Conservation (phyloP, 35 echinoderm and acorn worm genomes). For the Chiridota heheva region DNA sequence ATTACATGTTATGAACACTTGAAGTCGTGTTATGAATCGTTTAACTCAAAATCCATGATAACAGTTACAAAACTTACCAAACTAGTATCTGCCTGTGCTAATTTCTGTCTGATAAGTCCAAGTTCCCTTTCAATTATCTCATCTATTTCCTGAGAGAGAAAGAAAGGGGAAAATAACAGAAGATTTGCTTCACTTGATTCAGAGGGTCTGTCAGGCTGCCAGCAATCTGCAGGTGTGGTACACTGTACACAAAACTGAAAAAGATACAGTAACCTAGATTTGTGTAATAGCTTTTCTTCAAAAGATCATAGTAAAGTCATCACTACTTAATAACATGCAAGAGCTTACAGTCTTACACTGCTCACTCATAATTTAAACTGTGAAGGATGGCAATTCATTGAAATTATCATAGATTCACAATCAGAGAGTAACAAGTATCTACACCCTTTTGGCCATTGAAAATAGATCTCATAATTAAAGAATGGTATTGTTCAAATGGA, state of each 20-base stretch:
- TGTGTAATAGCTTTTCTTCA: neutral
- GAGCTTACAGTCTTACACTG: neutral
- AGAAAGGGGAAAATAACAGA: neutral
- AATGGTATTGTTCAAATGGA: too few relatives aligned
- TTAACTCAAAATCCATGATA: neutral
- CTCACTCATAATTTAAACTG: too few relatives aligned
- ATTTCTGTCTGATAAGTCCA: conserved; percentile 72
- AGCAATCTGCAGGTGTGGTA: neutral
- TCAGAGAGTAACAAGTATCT: too few relatives aligned
- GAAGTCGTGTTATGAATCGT: neutral
- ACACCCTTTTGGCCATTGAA: too few relatives aligned
- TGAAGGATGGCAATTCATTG: too few relatives aligned
- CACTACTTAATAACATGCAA: neutral
- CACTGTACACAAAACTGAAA: neutral
- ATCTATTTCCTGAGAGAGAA: conserved; percentile 72
- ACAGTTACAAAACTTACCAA: conserved; percentile 34
- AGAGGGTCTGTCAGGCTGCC: neutral
- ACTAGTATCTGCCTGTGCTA: conserved; percentile 77
- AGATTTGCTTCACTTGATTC: neutral
- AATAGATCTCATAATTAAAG: too few relatives aligned
- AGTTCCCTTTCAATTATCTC: conserved; percentile 78
- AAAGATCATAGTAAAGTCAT: neutral
- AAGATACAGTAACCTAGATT: neutral
- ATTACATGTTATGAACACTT: neutral
- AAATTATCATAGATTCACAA: too few relatives aligned